Evolutionary conservation across 2,888 invertebrate species (phyloP), one percentile per base, ranked within the genome.

Genomic region (Hydropsyche betteni): DNA sequence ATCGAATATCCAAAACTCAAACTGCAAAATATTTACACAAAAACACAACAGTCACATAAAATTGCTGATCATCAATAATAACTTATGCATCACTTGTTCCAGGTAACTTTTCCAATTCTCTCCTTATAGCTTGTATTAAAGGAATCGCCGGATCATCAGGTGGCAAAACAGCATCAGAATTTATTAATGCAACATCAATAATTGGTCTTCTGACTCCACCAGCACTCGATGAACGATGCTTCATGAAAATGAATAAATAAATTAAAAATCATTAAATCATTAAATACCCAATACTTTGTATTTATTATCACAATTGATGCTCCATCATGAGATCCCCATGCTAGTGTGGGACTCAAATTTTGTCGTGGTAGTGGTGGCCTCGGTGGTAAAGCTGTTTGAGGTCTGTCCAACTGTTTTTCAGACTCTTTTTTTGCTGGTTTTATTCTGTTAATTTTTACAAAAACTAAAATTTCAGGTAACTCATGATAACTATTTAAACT

Each of bases 81-180:
- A 24, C 24, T 61, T 76, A 79, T 0, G 79, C 79, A 58, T 79
- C 79, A 38, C 79, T 79, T 8, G 79, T 79, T 12, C 79, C 79
- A 7, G 79, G 79, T n/a, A 79, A 69, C 44, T 77, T 77, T 53
- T 76, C 76, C 53, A 79, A 74, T 71, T 96, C 95, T 78, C 90
- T 91, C 84, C 94, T 94, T 82, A 96, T 95, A 79, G 95, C 94
- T 64, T 92, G 91, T 81, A 96, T 95, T 36, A 95, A 88, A 0
- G 95, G 94, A 12, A 94, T 89, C 0, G 95, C 94, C 0, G 95
- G 93, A 83, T 94, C 92, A 70, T 64, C 68, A 12, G 77, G 58
- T 14, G 72, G 53, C 2, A 74, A 52, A 6, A 74, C 38, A 33
- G 68, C 70, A 38, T 77, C 76, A 7, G 77, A 72, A 51, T 74